Evolutionary conservation across 2,797 vertebrate genomes (phyloP).

Genomic region (Dromococcyx pavoninus): DNA sequence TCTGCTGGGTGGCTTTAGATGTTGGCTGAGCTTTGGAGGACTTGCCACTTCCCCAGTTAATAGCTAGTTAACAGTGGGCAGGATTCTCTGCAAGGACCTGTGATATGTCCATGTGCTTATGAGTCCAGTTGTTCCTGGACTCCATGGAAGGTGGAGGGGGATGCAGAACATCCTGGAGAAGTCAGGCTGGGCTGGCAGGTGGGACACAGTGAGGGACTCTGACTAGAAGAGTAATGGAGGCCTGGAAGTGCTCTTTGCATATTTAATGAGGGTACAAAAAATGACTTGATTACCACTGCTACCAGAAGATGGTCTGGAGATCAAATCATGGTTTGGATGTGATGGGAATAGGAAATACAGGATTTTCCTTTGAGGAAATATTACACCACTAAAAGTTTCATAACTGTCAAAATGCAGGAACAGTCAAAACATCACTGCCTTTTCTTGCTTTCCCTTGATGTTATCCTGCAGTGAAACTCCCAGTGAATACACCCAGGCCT

Average conservation of each 20-base stretch:
- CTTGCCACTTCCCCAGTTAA: background rate
- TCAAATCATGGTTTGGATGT: background rate
- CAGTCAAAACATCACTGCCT: background rate
- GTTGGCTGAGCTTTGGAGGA: background rate
- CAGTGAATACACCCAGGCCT: background rate
- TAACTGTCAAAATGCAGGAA: background rate
- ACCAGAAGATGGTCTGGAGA: background rate
- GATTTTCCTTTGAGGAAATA: slow-evolving; percentile 28
- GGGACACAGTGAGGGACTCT: background rate
- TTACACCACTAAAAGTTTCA: background rate
- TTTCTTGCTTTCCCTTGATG: slow-evolving; percentile 37
- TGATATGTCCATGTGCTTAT: background rate
- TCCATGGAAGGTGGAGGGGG: background rate
- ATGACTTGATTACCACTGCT: background rate
- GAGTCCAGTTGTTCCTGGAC: background rate
- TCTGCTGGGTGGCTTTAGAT: background rate
- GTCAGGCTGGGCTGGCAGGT: background rate
- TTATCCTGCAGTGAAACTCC: slow-evolving; percentile 43
- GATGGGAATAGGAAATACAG: background rate
- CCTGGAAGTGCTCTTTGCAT: background rate
- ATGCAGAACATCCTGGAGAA: background rate
- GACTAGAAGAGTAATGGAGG: background rate
- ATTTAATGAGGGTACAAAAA: background rate
- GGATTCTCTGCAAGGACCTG: background rate
- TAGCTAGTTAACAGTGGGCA: background rate